These are phyloP conservation scores for Ibidorhyncha struthersii DNA, from an alignment of 2,113 vertebrate genomes.

Conservation along the genomic window DNA sequence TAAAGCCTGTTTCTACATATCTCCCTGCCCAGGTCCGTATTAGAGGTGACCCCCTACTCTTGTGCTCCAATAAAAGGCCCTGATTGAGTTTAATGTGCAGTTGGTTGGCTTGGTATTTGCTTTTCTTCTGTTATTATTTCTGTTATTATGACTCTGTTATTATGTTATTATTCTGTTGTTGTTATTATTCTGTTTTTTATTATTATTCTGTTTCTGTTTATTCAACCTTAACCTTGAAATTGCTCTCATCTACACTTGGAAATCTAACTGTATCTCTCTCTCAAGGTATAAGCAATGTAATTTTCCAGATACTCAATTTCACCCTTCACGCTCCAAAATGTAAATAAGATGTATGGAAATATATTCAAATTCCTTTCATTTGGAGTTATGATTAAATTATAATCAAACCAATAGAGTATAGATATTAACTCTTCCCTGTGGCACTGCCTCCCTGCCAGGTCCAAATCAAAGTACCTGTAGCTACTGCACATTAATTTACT, in stretches of 20 bases:
- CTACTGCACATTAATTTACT: background rate
- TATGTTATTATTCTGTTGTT: no score
- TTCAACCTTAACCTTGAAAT: background rate
- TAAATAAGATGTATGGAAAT: background rate
- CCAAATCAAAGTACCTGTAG: background rate
- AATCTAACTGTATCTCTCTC: background rate
- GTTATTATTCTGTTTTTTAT: no score
- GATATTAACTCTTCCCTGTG: background rate
- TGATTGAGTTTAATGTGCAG: background rate
- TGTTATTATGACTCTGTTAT: no score
- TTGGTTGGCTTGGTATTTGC: background rate
- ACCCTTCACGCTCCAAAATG: background rate
- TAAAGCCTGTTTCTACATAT: background rate
- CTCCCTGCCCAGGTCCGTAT: background rate
- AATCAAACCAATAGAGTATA: background rate
- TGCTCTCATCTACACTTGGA: background rate
- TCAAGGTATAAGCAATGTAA: background rate
- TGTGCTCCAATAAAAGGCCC: background rate
- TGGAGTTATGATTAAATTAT: background rate
- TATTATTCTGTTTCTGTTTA: background rate
- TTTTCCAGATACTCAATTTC: background rate
- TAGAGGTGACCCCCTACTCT: background rate
- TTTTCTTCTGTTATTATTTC: background rate
- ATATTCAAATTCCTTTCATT: background rate
- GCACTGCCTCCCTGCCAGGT: background rate